A percentile compares a stretch with the other conserved stretches of the same genome.
These are phyloP conservation scores for Empidonax traillii DNA, from an alignment of 2,113 vertebrate genomes.

Conservation along the genomic window DNA sequence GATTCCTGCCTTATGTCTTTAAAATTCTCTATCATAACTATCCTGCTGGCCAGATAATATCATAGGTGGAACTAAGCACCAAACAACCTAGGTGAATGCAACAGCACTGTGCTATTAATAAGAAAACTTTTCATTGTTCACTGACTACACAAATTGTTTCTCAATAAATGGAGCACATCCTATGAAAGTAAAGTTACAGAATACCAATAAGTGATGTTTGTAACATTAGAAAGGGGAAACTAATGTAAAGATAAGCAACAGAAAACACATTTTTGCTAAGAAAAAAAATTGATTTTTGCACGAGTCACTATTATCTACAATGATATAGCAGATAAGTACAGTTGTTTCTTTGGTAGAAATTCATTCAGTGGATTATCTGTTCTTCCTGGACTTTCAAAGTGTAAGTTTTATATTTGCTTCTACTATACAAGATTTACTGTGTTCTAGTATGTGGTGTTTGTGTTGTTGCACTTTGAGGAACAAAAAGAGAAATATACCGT, in stretches of 20 bases:
- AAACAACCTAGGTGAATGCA: background rate
- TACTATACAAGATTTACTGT: background rate
- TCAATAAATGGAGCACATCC: background rate
- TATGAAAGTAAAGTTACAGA: background rate
- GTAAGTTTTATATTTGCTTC: background rate
- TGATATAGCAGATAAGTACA: background rate
- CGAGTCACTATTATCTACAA: background rate
- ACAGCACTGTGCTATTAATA: background rate
- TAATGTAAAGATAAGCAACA: background rate
- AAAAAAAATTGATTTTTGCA: background rate
- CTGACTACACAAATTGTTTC: slow-evolving; percentile 44
- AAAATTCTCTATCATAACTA: background rate
- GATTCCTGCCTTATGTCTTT: background rate
- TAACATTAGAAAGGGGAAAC: background rate
- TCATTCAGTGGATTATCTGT: background rate
- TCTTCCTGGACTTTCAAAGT: background rate
- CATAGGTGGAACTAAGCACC: background rate
- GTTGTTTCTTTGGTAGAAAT: background rate
- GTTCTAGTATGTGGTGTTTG: background rate
- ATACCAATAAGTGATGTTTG: background rate
- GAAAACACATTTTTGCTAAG: background rate
- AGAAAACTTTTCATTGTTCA: slow-evolving; percentile 25
- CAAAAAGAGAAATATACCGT: background rate
- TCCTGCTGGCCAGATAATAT: background rate
- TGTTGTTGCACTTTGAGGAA: background rate